Percentiles rank a stretch among this genome's conserved stretches.
Evolutionary conservation across 2,888 invertebrate species (phyloP).

Genomic region (Perizoma affinitatum): DNA sequence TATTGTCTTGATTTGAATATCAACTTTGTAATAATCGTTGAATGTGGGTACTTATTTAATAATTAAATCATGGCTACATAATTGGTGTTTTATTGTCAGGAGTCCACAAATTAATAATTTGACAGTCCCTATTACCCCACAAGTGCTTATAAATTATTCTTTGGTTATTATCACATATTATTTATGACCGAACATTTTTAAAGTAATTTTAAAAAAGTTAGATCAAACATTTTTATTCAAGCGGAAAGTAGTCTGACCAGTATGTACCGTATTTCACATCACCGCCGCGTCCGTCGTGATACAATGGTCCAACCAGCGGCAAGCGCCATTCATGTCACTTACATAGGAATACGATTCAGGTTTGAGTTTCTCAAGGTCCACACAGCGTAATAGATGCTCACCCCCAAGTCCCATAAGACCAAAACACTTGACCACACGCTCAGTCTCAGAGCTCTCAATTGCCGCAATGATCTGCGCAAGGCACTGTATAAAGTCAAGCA

Average conservation of each 20-base stretch:
- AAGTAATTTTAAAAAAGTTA: no score
- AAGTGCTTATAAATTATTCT: conserved; percentile 1
- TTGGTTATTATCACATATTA: conserved; percentile 2
- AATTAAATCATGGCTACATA: no score
- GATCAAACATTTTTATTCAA: conserved; percentile 24
- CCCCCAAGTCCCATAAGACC: conserved; percentile 32
- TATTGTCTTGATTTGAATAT: no score
- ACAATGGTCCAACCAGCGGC: conserved; percentile 36
- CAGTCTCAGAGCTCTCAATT: conserved; percentile 22
- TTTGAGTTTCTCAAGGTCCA: conserved; percentile 22
- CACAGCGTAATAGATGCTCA: conserved; percentile 32
- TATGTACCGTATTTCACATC: conserved; percentile 18
- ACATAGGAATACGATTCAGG: conserved; percentile 33
- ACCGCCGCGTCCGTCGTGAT: conserved; percentile 22
- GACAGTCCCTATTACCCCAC: conserved; percentile 12
- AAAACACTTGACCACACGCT: conserved; percentile 25
- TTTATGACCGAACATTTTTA: conserved; percentile 8
- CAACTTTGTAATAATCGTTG: no score
- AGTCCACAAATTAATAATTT: no score
- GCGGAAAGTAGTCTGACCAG: conserved; percentile 30
- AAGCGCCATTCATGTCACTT: conserved; percentile 35
- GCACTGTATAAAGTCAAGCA: conserved; percentile 37
- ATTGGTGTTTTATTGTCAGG: no score
- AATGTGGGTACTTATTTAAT: no score
- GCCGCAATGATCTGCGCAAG: conserved; percentile 32